Conservation (phyloP, 2,888 invertebrate genomes). For the Apoderus coryli region DNA sequence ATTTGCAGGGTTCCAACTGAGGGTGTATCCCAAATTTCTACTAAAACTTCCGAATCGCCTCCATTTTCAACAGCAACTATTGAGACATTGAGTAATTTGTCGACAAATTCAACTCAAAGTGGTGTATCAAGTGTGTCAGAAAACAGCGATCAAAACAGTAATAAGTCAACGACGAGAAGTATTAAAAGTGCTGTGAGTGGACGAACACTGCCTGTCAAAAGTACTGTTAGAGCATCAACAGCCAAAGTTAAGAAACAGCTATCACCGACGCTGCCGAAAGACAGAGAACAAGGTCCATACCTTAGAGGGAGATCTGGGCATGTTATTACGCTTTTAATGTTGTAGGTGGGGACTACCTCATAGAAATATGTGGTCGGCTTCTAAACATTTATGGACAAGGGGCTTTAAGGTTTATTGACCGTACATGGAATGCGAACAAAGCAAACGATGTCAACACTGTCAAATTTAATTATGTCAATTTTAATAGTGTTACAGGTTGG, state of each 20-base stretch:
- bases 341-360: slow-evolving; percentile 72
- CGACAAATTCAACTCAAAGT: slow-evolving; percentile 19
- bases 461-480: slow-evolving; percentile 80
- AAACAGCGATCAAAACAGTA: no score
- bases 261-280: slow-evolving; percentile 42
- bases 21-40: no score
- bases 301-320: background rate
- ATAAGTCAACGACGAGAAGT: slow-evolving; percentile 6
- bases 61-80: no score
- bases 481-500: slow-evolving; percentile 62
- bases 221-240: slow-evolving; percentile 43
- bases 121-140: slow-evolving; percentile 16
- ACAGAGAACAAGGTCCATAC: slow-evolving; percentile 50
- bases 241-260: slow-evolving; percentile 44
- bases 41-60: no score
- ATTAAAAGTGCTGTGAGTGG: slow-evolving; percentile 22
- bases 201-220: slow-evolving; percentile 15
- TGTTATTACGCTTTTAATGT: no score
- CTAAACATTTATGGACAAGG: slow-evolving; percentile 79
- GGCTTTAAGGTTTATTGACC: slow-evolving; percentile 68
- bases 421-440: slow-evolving; percentile 64
- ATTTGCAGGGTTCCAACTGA: no score
- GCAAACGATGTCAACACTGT: slow-evolving; percentile 66
- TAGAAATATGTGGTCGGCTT: slow-evolving; percentile 71
- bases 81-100: slow-evolving; percentile 18